Evolutionary conservation across 1,140 invertebrate genomes (phyloP), one percentile per base, ranked within the genome.

Genomic region (Aradophagus sp.): DNA sequence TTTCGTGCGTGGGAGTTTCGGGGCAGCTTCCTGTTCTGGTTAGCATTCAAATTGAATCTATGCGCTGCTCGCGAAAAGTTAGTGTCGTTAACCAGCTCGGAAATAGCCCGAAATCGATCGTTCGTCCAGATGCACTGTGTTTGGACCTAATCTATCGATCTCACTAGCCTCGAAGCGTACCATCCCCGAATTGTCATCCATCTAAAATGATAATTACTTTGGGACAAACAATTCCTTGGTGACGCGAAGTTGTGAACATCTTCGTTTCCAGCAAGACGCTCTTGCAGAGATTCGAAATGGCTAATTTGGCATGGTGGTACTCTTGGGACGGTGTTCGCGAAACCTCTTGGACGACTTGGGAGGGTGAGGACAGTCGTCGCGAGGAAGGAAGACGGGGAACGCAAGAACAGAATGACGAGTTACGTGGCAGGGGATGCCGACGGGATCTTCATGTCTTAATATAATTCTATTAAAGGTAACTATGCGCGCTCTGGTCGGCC

Each of bases 401-500:
- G 61, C 65, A 59, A 53, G 72, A 52, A 29, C 45, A 56, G 70
- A 70, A 68, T 67, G 50, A 72, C 62, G 41, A 72, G 66, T 73
- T 69, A 65, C 58, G 48, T 41, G 62, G 66, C 55, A 65, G 42
- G 66, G 68, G 66, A 62, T 69, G 39, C 50, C 42, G 12, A 55
- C 45, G 65, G 71, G 58, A 67, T 74, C 72, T 70, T 75, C 74
- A 75, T 76, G 79, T 85, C 81, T 84, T 83, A 77, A 78, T 83
- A 81, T 84, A 84, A 86, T 86, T 86, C 81, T 83, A 85, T 85
- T 84, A 84, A 79, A 81, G 78, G 80, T 84, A 84, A 84, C 83
- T 84, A 84, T 79, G 81, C 81, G 76, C 77, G 77, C 75, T 74
- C 73, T 74, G 77, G 77, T 76, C 78, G 75, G 79, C 71, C 67